Base-by-base conservation (phyloP, 30 jellyfish, hydroid and myxozoan genomes). In the Catostylus mosaicus region DNA sequence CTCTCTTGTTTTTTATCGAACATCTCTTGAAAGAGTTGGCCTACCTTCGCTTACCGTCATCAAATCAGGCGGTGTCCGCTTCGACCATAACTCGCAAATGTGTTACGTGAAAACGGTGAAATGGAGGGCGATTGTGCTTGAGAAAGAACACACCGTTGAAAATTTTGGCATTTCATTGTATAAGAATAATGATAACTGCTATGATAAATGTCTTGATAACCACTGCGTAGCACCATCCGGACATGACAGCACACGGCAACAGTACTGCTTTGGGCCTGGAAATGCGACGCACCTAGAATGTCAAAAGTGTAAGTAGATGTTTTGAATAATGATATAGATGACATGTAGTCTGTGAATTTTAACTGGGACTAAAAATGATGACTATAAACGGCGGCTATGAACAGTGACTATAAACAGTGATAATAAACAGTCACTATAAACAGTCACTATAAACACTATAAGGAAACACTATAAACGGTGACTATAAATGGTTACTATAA, bases 221-320 rank as follows among this genome's bases (percentile, higher is more conserved):
- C n/a, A 65, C 6, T 90, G 97, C 72, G 34, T 37, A 10, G 88
- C 96, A 6, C 84, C 89, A 14, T 68, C 89, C 23, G 97, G 97
- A 7, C 97, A 90, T 78, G 96, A 93, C 5, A 62, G 85, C 31
- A 52, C 86, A 5, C 60, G 92, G 68, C 77, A 32, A 27, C 93
- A 75, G 56, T 84, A 82, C 64, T 90, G 97, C 72, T 90, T 84
- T 90, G 97, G 97, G 6, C 97, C 96, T 27, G 97, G 97, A 57
- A 76, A 22, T 36, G 43, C 38, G 20, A 19, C 45, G 76, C 34
- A 84, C 50, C 62, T 36, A 18, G 89, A 90, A 40, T 90, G 97
- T 63, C 97, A 90, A 48, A 84, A 68, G 64, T 84, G 97, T 90
- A 54, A 90, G 96, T 77, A 43, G 8, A 43, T 16, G 56, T n/a